A percentile compares a stretch with the other conserved stretches of the same genome.
phyloP scores from a whole-genome alignment of 2,888 invertebrate species.

The Lapara coniferarum region DNA sequence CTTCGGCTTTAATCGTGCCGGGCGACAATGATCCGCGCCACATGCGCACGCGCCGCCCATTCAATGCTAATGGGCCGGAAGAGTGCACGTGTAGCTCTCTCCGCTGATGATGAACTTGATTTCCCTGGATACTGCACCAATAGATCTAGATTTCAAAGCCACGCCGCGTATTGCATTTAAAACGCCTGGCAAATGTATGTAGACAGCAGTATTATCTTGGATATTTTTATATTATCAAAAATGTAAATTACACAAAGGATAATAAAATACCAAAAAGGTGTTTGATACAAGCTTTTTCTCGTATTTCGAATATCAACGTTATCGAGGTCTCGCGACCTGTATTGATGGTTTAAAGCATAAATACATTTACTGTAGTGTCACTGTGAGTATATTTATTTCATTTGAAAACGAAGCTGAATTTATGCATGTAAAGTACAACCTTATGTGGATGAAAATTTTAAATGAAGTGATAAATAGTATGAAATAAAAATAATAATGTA shows the following conservation, averaged over 20 bases:
- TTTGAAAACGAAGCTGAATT: constrained; percentile 21
- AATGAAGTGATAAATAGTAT: neutral
- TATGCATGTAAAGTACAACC: constrained; percentile 11
- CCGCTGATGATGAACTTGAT: constrained; percentile 68
- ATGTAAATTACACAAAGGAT: no score
- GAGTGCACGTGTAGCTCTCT: constrained; percentile 74
- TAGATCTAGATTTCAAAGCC: constrained; percentile 52
- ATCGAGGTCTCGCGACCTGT: constrained; percentile 12
- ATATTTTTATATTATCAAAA: neutral
- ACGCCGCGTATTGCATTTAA: constrained; percentile 2
- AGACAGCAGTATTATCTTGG: neutral
- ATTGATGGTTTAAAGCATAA: constrained; percentile 6
- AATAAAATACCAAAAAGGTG: constrained; percentile 3
- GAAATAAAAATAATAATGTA: neutral
- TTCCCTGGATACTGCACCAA: constrained; percentile 54
- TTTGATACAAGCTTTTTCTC: constrained; percentile 2
- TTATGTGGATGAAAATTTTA: constrained; percentile 4
- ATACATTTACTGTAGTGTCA: constrained; percentile 21
- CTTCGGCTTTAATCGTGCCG: constrained; percentile 59
- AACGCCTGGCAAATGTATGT: neutral
- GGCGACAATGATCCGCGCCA: constrained; percentile 69
- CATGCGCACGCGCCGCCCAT: constrained; percentile 71
- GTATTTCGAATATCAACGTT: constrained; percentile 15
- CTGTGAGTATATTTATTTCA: constrained; percentile 5
- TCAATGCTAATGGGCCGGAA: constrained; percentile 82